Conservation (phyloP, 2,888 invertebrate species). For the Lissonota sp. region DNA sequence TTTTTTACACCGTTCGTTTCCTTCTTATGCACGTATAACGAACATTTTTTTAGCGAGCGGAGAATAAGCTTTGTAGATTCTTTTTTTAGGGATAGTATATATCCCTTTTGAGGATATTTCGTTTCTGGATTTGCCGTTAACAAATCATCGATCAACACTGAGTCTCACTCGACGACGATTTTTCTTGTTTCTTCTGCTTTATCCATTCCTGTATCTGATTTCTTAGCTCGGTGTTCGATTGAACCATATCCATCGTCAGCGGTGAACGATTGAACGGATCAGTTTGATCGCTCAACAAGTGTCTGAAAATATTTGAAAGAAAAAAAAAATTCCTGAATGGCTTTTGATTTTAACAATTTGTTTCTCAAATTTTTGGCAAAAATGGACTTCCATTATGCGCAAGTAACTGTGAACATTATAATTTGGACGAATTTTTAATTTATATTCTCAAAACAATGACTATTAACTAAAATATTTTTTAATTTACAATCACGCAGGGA, state of each 20-base stretch:
- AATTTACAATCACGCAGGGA: slow-evolving; percentile 6
- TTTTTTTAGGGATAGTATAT: slow-evolving; percentile 21
- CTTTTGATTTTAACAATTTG: neutral
- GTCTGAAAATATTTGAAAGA: slow-evolving; percentile 85
- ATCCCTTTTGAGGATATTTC: neutral
- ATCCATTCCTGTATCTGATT: slow-evolving; percentile 93
- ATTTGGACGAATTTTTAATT: no score
- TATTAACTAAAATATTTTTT: slow-evolving; percentile 12
- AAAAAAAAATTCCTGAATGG: slow-evolving; percentile 16
- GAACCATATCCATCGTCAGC: slow-evolving; percentile 96
- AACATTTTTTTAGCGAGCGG: no score
- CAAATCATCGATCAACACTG: slow-evolving; percentile 18
- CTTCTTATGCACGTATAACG: neutral
- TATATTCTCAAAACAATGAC: neutral
- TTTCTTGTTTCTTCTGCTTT: slow-evolving; percentile 85
- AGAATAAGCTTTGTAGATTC: neutral
- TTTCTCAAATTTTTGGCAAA: neutral
- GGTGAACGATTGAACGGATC: slow-evolving; percentile 98
- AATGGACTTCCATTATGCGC: neutral
- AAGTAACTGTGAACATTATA: no score
- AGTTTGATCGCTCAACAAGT: slow-evolving; percentile 95
- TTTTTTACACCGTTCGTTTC: neutral
- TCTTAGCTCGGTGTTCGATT: slow-evolving; percentile 91
- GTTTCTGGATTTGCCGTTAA: neutral
- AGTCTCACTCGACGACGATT: slow-evolving; percentile 51